Conservation (phyloP, 1,140 invertebrate species). For the Papilio polyxenes region DNA sequence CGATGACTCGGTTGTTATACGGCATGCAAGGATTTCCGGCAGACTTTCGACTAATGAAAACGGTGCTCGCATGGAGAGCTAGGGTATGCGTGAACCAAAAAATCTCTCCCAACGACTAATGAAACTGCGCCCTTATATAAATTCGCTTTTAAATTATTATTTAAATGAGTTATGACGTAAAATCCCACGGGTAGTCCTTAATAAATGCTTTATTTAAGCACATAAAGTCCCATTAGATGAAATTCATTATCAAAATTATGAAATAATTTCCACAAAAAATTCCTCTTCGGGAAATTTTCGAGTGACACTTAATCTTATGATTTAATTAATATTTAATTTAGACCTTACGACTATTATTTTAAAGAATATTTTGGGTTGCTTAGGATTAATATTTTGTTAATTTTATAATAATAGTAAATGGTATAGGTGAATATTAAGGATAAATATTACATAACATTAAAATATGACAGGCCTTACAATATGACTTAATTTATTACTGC, state of each 20-base stretch:
- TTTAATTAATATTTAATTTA: background rate
- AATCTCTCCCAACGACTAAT: no score
- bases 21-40: no score
- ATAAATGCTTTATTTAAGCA: background rate
- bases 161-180: background rate
- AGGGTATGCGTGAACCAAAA: no score
- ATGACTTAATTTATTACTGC: no score
- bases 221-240: background rate
- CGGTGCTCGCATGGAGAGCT: no score
- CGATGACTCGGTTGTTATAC: no score
- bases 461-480: no score
- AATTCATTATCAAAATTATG: conserved; percentile 21
- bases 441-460: no score
- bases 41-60: no score
- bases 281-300: background rate
- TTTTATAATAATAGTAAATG: no score
- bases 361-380: background rate
- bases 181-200: background rate
- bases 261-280: background rate
- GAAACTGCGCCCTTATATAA: background rate
- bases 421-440: no score
- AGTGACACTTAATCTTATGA: background rate
- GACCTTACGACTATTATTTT: background rate
- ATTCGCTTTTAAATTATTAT: background rate
- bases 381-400: no score